These are phyloP conservation scores for Lasioglossum leucozonium DNA, from an alignment of 2,888 invertebrate genomes.

Conservation along the genomic window DNA sequence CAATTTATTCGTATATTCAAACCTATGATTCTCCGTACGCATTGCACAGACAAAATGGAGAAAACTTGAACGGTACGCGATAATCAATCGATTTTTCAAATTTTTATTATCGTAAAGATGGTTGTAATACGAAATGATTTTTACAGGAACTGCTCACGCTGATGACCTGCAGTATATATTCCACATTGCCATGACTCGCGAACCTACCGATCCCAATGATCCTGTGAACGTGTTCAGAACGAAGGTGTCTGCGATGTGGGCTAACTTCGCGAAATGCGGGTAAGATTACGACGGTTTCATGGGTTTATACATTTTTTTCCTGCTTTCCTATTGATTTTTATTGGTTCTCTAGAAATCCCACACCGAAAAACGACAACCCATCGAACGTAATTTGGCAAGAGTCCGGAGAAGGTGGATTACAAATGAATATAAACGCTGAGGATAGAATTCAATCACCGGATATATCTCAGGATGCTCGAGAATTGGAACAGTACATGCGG, in stretches of 20 bases:
- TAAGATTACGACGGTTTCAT: neutral
- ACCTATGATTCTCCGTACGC: slow-evolving; percentile 2
- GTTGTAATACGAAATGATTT: neutral
- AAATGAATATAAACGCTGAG: neutral
- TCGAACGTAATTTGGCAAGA: neutral
- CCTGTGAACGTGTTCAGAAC: neutral
- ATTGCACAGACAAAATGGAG: neutral
- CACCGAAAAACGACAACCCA: neutral
- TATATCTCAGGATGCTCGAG: neutral
- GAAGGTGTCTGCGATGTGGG: neutral
- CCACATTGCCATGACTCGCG: neutral
- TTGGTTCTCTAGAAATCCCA: neutral
- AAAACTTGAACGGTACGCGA: neutral
- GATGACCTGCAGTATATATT: slow-evolving; percentile 6
- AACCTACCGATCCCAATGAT: neutral
- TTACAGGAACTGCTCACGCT: neutral
- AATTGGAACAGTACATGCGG: neutral
- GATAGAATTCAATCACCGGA: neutral
- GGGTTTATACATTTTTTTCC: neutral
- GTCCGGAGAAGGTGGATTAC: neutral
- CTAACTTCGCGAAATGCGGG: slow-evolving; percentile 14
- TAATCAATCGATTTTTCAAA: neutral
- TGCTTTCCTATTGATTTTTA: neutral
- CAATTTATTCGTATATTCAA: neutral
- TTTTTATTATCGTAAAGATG: neutral